A percentile compares a stretch with the other conserved stretches of the same genome.
Evolutionary conservation across 2,797 vertebrate species (phyloP).

Genomic region (Ataeniobius toweri): DNA sequence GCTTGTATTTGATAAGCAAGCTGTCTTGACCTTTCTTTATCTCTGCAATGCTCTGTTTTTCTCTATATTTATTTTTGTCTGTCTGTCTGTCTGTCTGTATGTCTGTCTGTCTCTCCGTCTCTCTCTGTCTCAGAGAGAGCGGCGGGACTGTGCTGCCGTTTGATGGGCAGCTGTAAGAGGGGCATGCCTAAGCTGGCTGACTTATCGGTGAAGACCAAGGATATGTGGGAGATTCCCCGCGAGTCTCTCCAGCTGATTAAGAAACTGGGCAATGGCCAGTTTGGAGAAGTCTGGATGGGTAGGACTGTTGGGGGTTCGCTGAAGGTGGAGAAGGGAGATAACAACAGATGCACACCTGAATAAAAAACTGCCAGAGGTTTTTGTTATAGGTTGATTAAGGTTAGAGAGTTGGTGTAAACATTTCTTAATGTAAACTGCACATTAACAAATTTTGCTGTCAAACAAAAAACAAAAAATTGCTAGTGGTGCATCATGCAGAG

Average conservation of each 20-base stretch:
- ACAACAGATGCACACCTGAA: slow-evolving; percentile 46
- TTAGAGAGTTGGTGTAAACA: background rate
- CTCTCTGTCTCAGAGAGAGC: slow-evolving; percentile 84
- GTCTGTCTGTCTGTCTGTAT: slow-evolving; percentile 47
- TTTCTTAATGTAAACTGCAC: background rate
- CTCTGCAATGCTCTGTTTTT: slow-evolving; percentile 39
- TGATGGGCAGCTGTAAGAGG: slow-evolving; percentile 89
- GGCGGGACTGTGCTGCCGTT: slow-evolving; percentile 89
- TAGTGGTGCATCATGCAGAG: slow-evolving; percentile 7
- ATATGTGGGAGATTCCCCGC: slow-evolving; percentile 93
- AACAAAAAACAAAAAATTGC: background rate
- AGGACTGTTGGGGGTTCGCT: slow-evolving; percentile 69
- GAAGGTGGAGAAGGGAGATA: slow-evolving; percentile 32
- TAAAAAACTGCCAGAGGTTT: slow-evolving; percentile 35
- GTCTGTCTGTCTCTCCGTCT: slow-evolving; percentile 46
- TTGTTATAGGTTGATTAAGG: slow-evolving; percentile 15
- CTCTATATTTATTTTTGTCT: slow-evolving; percentile 17
- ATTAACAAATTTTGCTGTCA: background rate
- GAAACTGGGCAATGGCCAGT: slow-evolving; percentile 93
- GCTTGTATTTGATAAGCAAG: slow-evolving; percentile 41
- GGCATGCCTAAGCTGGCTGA: slow-evolving; percentile 92
- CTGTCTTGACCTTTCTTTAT: slow-evolving; percentile 54
- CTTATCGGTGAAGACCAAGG: slow-evolving; percentile 95
- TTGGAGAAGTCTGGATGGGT: slow-evolving; percentile 97
- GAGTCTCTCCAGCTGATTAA: slow-evolving; percentile 93